Evolutionary conservation across 2,113 vertebrate species (phyloP).

Genomic region (Phoxinus phoxinus): DNA sequence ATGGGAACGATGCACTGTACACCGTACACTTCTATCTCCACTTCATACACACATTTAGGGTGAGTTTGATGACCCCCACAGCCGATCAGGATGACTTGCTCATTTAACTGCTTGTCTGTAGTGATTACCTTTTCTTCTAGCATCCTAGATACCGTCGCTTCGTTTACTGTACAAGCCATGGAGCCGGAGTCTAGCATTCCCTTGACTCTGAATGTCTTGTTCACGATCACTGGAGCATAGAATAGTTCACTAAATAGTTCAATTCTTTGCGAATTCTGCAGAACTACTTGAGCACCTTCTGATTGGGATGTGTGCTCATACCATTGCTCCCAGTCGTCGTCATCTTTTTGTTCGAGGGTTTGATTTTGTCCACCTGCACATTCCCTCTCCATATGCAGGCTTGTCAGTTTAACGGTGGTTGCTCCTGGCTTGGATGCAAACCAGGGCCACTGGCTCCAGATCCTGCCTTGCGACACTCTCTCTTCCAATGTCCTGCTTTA

Average conservation of each 20-base stretch:
- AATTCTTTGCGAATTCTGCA: too few species aligned
- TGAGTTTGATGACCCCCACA: constrained; percentile 48
- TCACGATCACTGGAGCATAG: constrained; percentile 30
- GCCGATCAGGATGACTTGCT: constrained; percentile 33
- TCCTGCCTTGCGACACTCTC: neutral
- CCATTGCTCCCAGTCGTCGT: constrained; percentile 13
- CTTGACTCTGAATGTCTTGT: neutral
- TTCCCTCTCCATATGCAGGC: constrained; percentile 33
- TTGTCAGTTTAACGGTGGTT: constrained; percentile 5
- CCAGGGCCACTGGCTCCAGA: neutral
- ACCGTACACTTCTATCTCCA: constrained; percentile 30
- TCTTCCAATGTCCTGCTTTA: constrained; percentile 40
- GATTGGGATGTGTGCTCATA: constrained; percentile 42
- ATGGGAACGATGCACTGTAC: constrained; percentile 22
- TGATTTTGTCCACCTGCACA: constrained; percentile 9
- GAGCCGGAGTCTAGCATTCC: constrained; percentile 44
- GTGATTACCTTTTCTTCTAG: neutral
- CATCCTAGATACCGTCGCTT: constrained; percentile 15
- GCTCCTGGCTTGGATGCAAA: neutral
- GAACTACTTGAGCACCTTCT: too few species aligned
- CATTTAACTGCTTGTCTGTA: neutral
- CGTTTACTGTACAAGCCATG: constrained; percentile 48
- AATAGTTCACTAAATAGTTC: constrained; percentile 32
- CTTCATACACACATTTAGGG: constrained; percentile 41
- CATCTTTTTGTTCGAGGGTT: constrained; percentile 17